Conservation (phyloP, 2,113 vertebrate species). For the Pseudorectes ferrugineus region DNA sequence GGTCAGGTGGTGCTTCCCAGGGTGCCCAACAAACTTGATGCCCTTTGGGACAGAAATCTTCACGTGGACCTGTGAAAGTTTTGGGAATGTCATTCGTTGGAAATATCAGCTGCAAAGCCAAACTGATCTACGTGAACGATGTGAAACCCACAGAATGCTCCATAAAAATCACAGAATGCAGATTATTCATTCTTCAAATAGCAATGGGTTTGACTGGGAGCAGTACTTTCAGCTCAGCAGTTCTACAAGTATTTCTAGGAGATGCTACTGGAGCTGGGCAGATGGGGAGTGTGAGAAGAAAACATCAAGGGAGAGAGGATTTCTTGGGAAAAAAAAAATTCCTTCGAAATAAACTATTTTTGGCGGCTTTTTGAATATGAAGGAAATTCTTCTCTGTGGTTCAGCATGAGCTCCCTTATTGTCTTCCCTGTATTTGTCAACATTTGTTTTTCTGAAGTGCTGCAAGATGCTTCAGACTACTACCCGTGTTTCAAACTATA, state of each 20-base stretch:
- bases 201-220: neutral
- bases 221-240: neutral
- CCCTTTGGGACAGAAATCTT: slow-evolving; percentile 88
- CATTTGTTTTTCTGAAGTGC: neutral
- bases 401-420: neutral
- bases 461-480: neutral
- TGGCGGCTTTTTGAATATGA: neutral
- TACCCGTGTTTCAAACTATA: neutral
- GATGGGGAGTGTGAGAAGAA: neutral
- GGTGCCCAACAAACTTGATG: slow-evolving; percentile 88
- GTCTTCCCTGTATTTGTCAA: neutral
- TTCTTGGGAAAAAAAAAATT: neutral
- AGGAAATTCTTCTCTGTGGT: neutral
- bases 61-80: slow-evolving; percentile 80
- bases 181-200: neutral
- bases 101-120: neutral
- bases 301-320: neutral
- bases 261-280: neutral
- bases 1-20: slow-evolving; percentile 86
- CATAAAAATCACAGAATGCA: neutral
- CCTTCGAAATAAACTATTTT: neutral
- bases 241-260: neutral
- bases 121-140: fast-evolving
- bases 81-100: neutral
- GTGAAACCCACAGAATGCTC: neutral